Evolutionary conservation across 2,888 invertebrate genomes (phyloP).

Genomic region (Trichogramma evanescens): DNA sequence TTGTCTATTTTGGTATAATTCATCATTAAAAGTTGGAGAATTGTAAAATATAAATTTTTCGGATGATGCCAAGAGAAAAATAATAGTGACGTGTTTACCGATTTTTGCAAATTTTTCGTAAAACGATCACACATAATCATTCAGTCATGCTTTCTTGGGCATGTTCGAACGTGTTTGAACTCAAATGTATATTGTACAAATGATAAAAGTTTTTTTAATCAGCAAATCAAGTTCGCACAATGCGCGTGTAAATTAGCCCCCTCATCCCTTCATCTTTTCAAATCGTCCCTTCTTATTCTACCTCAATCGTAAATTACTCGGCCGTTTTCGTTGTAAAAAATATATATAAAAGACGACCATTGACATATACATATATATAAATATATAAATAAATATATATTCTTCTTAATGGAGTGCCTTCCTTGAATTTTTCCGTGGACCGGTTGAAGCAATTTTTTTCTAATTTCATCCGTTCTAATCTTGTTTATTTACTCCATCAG

Average conservation of each 20-base stretch:
- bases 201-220: slow-evolving; percentile 32
- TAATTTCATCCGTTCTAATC: not conserved
- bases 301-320: slow-evolving; percentile 23
- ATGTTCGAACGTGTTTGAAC: slow-evolving; percentile 39
- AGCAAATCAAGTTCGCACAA: slow-evolving; percentile 25
- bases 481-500: not conserved
- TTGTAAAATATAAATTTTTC: slow-evolving; percentile 20
- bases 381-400: no score
- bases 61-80: slow-evolving; percentile 13
- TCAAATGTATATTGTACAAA: slow-evolving; percentile 46
- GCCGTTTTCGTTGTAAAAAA: slow-evolving; percentile 21
- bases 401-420: not conserved
- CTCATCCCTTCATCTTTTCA: slow-evolving; percentile 19
- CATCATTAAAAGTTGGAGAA: slow-evolving; percentile 20
- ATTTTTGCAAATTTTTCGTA: slow-evolving; percentile 24
- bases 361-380: slow-evolving; percentile 13
- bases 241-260: slow-evolving; percentile 27
- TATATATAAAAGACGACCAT: slow-evolving; percentile 18
- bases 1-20: slow-evolving; percentile 19
- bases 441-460: not conserved
- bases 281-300: slow-evolving; percentile 22
- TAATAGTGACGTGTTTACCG: slow-evolving; percentile 27
- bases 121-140: slow-evolving; percentile 12
- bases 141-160: slow-evolving; percentile 33
- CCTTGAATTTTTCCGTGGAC: slow-evolving; percentile 6